These are phyloP conservation scores for Lepidurus couesii DNA, from an alignment of 1,140 invertebrate species.

Conservation along the genomic window DNA sequence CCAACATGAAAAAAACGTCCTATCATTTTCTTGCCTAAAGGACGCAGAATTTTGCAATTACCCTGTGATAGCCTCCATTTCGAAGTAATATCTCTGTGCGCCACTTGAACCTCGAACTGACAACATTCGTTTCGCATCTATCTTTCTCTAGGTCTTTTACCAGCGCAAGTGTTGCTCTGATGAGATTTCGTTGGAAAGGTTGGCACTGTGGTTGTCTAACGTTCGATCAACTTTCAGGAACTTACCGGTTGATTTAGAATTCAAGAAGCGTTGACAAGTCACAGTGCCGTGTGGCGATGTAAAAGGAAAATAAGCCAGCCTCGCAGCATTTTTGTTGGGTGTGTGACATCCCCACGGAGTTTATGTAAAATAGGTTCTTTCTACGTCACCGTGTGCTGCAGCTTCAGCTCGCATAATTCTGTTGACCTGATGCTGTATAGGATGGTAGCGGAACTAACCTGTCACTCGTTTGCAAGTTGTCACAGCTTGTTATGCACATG, in stretches of 20 bases:
- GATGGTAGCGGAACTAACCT: background rate
- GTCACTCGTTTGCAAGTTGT: background rate
- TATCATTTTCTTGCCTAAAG: background rate
- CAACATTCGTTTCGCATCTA: too few species aligned
- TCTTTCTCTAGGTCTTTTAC: too few species aligned
- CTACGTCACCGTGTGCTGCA: background rate
- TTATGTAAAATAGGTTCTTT: constrained; percentile 16
- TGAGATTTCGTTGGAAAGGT: background rate
- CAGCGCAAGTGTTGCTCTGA: too few species aligned
- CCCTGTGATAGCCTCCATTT: too few species aligned
- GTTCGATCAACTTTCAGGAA: background rate
- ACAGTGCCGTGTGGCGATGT: background rate
- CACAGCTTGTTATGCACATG: background rate
- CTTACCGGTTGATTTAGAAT: background rate
- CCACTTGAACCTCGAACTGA: too few species aligned
- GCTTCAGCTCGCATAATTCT: background rate
- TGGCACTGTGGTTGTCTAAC: background rate
- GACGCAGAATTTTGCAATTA: background rate
- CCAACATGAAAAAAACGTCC: background rate
- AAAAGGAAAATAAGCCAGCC: background rate
- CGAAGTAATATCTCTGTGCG: too few species aligned
- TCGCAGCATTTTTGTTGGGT: background rate
- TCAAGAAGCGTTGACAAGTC: background rate
- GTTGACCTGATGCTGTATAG: background rate
- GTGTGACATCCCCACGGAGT: background rate